These are phyloP conservation scores for Chelidonichthys spinosus DNA, from an alignment of 2,797 vertebrate genomes.

Conservation along the genomic window DNA sequence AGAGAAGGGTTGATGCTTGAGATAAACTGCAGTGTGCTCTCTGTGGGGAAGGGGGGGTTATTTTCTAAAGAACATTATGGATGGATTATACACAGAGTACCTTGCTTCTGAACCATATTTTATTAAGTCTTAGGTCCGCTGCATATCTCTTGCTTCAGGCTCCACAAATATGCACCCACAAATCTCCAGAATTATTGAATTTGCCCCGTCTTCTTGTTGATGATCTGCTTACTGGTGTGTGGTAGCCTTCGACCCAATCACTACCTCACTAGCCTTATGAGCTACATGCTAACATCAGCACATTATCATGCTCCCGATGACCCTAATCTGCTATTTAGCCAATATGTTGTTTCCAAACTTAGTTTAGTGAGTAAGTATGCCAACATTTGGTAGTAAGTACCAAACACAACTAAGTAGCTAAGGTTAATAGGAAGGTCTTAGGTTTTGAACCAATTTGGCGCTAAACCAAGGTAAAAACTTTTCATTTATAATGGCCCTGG, in stretches of 20 bases:
- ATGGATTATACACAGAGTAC: constrained; percentile 21
- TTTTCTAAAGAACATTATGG: constrained; percentile 23
- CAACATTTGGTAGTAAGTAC: neutral
- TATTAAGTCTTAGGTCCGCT: neutral
- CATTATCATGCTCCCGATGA: neutral
- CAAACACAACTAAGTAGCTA: neutral
- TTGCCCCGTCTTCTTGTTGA: neutral
- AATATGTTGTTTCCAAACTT: neutral
- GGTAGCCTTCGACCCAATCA: neutral
- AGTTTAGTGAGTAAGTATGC: neutral
- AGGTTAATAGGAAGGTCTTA: neutral
- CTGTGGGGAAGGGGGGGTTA: constrained; percentile 21
- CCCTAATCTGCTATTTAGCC: neutral
- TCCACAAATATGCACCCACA: neutral
- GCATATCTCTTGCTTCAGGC: rapidly evolving
- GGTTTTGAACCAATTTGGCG: too few relatives aligned
- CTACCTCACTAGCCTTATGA: neutral
- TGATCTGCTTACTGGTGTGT: neutral
- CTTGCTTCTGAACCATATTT: neutral
- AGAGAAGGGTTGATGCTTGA: constrained; percentile 30
- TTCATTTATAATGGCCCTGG: too few relatives aligned
- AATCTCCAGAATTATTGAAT: neutral
- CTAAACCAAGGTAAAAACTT: too few relatives aligned
- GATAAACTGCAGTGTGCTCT: constrained; percentile 24
- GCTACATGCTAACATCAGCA: neutral